Base-by-base conservation (phyloP, 2,113 vertebrate species). In the Stictonetta naevosa region DNA sequence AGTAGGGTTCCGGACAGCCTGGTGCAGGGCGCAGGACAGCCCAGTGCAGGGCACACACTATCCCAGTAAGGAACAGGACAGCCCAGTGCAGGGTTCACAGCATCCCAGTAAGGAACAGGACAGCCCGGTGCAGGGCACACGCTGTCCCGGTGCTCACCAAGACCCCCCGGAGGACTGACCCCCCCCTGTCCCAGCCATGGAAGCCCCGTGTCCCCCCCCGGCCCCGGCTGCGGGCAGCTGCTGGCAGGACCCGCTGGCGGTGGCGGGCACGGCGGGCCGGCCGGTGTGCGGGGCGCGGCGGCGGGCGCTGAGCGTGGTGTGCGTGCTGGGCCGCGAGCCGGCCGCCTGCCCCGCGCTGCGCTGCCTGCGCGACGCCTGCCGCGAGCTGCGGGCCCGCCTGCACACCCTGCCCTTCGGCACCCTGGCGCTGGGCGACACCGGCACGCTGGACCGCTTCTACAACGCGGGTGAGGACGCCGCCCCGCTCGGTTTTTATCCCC, bases 241-340 rank as follows among this genome's bases (percentile, higher is more conserved):
- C 83, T 99, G 99, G 99, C 98, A 99, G 98, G 98, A 99, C 96
- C 56, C 98, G 3, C 33, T 98, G 96, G 98, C 96, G 1, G 96
- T 98, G 23, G 98, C 98, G 20, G 80, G 98, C 66, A 97, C 98
- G 59, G 76, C 91, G 58, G 76, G 94, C 36, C 72, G 86, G 33
- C 29, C 97, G 8, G 33, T 97, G 81, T 94, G 95, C 1, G 74
- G 97, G 3, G 88, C 97, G 4, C 59, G 68, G 40, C 66, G 92
- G 56, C 95, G 99, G 74, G 97, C 97, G 0, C 85, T 99, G 33
- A 97, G 98, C 22, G 98, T 99, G 69, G 98, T 98, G 4, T 98
- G 98, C 21, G 97, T 99, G 10, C 94, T 97, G 53, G 97, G 97
- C 52, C 97, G 97, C 28, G 98, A 98, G 0, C 79, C 90, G 2